Evolutionary conservation across 2,797 vertebrate genomes (phyloP), one percentile per base, ranked within the genome.

Genomic region (Acipenser oxyrinchus): DNA sequence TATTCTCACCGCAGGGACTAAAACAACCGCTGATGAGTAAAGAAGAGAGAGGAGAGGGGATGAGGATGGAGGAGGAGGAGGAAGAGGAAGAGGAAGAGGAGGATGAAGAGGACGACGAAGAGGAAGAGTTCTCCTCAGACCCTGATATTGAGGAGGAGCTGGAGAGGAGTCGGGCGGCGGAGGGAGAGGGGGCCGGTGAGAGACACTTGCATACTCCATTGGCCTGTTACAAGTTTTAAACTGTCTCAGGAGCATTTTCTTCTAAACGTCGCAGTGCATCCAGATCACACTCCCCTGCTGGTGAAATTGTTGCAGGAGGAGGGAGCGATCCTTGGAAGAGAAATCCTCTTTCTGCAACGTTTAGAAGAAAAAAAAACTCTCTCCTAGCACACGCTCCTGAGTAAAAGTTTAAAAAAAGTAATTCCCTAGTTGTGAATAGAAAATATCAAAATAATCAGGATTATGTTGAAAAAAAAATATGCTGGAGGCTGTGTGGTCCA

Each of bases 101-200:
- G 0, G 88, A 86, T 0, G 89, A 89, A 0, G 89, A 90, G 0
- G 90, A 92, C 0, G 90, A 91, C 0, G 90, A 93, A 0, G 90
- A 90, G 1, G 91, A 93, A 0, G 91, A 93, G 0, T 80, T 83
- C 0, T 93, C 92, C 0, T 91, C 90, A 4, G 91, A 92, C 60
- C 81, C 88, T 0, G 91, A 93, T 66, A 88, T 93, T 0, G 91
- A 94, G 18, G 86, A 89, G 1, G 93, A 93, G 66, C 83, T 92
- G 8, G 72, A 84, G 68, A 84, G 87, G 74, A 87, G 87, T 71
- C 68, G 76, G 13, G 79, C 76, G 37, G 80, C 75, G 55, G 74
- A 78, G 1, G 83, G 83, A 37, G 23, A 37, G 4, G 23, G 49
- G 57, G 71, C 79, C 72, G 87, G 89, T 91, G 1, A 76, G 78